Conservation (phyloP, 2,113 vertebrate genomes). For the Poeciliopsis occidentalis region DNA sequence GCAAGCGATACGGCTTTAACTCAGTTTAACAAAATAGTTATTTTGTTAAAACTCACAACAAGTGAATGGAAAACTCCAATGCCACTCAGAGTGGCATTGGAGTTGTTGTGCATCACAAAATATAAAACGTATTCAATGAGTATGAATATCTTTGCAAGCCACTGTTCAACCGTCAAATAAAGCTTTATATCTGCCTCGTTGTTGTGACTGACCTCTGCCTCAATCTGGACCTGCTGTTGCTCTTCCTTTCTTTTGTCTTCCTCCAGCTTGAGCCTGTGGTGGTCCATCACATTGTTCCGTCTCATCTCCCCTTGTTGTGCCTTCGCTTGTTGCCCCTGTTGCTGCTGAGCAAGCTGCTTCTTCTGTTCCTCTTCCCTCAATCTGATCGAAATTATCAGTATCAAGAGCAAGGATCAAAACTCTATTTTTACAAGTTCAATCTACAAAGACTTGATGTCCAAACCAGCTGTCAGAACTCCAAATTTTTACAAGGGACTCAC, state of each 20-base stretch:
- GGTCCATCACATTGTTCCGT: conserved; percentile 71
- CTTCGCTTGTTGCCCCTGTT: conserved; percentile 73
- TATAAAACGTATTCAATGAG: neutral
- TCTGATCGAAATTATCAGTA: conserved; percentile 61
- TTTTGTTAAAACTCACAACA: no score
- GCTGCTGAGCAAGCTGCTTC: conserved; percentile 83
- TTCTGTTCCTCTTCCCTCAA: conserved; percentile 81
- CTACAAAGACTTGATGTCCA: neutral
- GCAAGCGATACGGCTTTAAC: no score
- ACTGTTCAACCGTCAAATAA: conserved; percentile 6
- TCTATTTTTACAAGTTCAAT: neutral
- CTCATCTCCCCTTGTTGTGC: conserved; percentile 74
- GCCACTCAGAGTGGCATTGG: neutral
- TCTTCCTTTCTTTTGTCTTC: no score
- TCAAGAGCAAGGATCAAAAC: neutral
- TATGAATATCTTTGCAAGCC: neutral
- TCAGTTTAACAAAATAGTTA: no score
- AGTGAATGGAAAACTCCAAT: no score
- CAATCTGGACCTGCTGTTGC: no score
- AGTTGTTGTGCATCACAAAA: neutral
- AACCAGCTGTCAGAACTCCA: neutral
- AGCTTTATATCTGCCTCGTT: no score
- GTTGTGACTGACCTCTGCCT: no score
- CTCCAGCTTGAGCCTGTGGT: no score
- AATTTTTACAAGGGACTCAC: conserved; percentile 55